A percentile compares a stretch with the other conserved stretches of the same genome.
Evolutionary conservation across 2,113 vertebrate genomes (phyloP).

Genomic region (Dermatemys mawii): DNA sequence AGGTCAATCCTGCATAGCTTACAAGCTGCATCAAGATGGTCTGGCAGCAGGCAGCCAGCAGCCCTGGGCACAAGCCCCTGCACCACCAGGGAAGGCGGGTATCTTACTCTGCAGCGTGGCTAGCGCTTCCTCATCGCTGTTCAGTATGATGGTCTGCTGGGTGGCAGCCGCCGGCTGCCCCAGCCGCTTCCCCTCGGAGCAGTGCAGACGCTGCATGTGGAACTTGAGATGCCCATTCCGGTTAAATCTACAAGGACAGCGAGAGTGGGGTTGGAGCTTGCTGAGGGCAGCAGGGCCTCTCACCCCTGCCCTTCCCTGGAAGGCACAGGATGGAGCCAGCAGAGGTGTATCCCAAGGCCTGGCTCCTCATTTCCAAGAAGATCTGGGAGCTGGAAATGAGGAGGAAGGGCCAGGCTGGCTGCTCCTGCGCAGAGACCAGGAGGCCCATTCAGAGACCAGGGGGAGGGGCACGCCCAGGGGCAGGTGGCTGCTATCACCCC

Average conservation of each 20-base stretch:
- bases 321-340: fast-evolving
- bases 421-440: too few species aligned
- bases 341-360: fast-evolving
- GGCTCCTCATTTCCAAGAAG: not conserved
- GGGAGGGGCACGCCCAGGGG: fast-evolving
- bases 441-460: not conserved
- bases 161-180: slow-evolving; percentile 1
- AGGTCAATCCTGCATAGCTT: not conserved
- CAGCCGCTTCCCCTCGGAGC: slow-evolving; percentile 80
- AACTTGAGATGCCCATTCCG: slow-evolving; percentile 97
- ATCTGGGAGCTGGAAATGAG: not conserved
- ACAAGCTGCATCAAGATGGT: not conserved
- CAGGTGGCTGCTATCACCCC: not conserved
- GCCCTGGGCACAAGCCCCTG: fast-evolving
- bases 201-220: slow-evolving; percentile 95
- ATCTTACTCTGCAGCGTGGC: slow-evolving; percentile 89
- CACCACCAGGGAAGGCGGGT: fast-evolving
- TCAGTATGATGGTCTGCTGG: slow-evolving; percentile 90
- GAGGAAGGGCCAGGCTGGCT: not conserved
- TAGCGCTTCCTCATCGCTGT: slow-evolving; percentile 90
- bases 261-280: fast-evolving
- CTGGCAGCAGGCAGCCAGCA: fast-evolving
- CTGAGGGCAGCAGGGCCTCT: fast-evolving
- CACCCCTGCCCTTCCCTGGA: not conserved
- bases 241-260: slow-evolving; percentile 85